Percentiles rank a stretch among this genome's conserved stretches.
These are phyloP conservation scores for Epinotia brunnichana DNA, from an alignment of 2,888 invertebrate species.

Conservation along the genomic window DNA sequence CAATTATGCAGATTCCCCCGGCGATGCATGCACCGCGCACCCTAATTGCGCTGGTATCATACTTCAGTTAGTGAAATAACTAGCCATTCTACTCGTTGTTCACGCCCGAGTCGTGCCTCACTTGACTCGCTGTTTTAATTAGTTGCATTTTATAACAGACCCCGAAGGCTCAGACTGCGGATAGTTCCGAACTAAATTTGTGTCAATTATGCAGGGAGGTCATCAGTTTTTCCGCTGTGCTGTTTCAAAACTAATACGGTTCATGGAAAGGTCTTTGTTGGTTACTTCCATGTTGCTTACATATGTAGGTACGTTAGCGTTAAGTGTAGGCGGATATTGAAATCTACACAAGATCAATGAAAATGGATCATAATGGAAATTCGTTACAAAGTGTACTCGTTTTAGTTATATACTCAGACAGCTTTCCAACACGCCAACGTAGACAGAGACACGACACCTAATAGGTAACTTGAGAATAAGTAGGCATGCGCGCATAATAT, in stretches of 20 bases:
- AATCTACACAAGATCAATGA: no score
- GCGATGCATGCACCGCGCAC: conserved; percentile 45
- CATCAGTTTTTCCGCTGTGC: not conserved
- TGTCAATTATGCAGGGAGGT: conserved; percentile 16
- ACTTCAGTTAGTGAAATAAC: conserved; percentile 72
- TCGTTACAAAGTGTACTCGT: no score
- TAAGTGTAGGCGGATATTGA: no score
- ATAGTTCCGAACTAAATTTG: conserved; percentile 32
- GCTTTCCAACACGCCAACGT: not conserved
- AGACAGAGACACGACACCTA: no score
- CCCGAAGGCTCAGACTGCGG: conserved; percentile 22
- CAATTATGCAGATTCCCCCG: conserved; percentile 53
- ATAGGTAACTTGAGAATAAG: not conserved
- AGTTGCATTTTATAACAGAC: conserved; percentile 47
- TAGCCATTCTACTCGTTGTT: conserved; percentile 59
- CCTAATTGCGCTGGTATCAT: conserved; percentile 55
- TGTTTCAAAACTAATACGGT: not conserved
- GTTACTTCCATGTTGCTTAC: no score
- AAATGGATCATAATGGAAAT: no score
- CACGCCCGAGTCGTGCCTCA: conserved; percentile 52
- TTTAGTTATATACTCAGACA: not conserved
- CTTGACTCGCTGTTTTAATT: conserved; percentile 48
- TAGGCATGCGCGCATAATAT: not conserved
- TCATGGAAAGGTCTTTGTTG: no score
- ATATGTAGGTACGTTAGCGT: no score